phyloP scores from a whole-genome alignment of 92 coral and sea anemone species.

The Epizoanthus fatuus region DNA sequence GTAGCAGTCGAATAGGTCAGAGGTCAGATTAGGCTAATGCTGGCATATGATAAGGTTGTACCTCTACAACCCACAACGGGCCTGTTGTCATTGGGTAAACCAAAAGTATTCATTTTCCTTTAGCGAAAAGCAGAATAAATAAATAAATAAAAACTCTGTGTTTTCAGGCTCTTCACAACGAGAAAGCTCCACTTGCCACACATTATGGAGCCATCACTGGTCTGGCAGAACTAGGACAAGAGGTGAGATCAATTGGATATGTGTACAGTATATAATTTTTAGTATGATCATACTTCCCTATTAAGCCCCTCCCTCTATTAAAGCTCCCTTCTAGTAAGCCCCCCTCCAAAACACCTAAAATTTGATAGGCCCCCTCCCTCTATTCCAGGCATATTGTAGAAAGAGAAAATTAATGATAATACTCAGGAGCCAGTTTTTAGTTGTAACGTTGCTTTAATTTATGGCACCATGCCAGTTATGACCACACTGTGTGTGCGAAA shows the following conservation, averaged over 20 bases:
- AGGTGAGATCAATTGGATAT: slow-evolving; percentile 62
- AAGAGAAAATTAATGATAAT: neutral
- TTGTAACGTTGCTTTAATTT: neutral
- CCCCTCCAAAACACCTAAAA: no score
- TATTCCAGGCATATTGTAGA: no score
- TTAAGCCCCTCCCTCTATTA: no score
- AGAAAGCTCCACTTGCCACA: slow-evolving; percentile 90
- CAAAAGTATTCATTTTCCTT: no score
- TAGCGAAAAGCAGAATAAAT: neutral
- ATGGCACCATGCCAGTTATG: neutral
- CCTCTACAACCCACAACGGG: neutral
- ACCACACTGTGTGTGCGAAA: no score
- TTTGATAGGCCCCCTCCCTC: no score
- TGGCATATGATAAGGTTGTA: neutral
- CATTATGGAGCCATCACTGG: slow-evolving; percentile 99
- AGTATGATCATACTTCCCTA: neutral
- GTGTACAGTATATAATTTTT: neutral
- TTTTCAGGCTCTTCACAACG: slow-evolving; percentile 94
- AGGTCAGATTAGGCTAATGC: neutral
- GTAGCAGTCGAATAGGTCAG: no score
- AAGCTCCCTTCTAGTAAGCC: no score
- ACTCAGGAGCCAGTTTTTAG: neutral
- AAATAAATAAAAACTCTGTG: neutral
- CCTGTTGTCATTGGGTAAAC: no score
- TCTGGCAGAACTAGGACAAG: slow-evolving; percentile 96